These are phyloP conservation scores for Enoplosus armatus DNA, from an alignment of 2,797 vertebrate species.

Conservation along the genomic window DNA sequence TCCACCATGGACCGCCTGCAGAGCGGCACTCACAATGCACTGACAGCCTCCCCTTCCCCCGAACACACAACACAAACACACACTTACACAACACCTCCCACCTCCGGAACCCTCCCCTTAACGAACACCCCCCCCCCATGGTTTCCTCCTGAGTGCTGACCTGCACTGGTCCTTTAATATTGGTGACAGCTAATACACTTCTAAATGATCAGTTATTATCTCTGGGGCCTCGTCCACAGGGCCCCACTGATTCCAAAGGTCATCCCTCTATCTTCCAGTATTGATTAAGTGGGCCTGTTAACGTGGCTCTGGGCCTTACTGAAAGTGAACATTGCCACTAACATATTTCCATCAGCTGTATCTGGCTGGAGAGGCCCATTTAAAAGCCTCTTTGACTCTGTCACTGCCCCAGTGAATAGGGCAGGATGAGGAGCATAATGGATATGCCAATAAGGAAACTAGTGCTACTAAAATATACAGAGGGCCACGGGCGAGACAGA, in stretches of 20 bases:
- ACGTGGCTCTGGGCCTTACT: constrained; percentile 72
- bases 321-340: constrained; percentile 73
- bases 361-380: constrained; percentile 52
- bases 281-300: constrained; percentile 79
- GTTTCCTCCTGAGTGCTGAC: constrained; percentile 69
- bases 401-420: constrained; percentile 56
- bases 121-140: background rate
- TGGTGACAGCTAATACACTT: constrained; percentile 83
- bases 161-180: constrained; percentile 78
- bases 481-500: constrained; percentile 6
- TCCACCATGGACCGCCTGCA: constrained; percentile 39
- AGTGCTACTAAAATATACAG: constrained; percentile 48
- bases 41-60: background rate
- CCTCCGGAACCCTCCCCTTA: constrained; percentile 16
- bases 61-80: background rate
- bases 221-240: constrained; percentile 78
- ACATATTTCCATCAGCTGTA: constrained; percentile 62
- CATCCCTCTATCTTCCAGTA: constrained; percentile 81
- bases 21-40: constrained; percentile 42
- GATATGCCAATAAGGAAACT: constrained; percentile 69
- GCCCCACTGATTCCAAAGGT: constrained; percentile 84
- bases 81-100: constrained; percentile 19
- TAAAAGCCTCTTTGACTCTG: constrained; percentile 73
- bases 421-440: constrained; percentile 69
- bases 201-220: constrained; percentile 86